Evolutionary conservation across 2,888 invertebrate genomes (phyloP), one percentile per base, ranked within the genome.

Genomic region (Notodonta dromedarius): DNA sequence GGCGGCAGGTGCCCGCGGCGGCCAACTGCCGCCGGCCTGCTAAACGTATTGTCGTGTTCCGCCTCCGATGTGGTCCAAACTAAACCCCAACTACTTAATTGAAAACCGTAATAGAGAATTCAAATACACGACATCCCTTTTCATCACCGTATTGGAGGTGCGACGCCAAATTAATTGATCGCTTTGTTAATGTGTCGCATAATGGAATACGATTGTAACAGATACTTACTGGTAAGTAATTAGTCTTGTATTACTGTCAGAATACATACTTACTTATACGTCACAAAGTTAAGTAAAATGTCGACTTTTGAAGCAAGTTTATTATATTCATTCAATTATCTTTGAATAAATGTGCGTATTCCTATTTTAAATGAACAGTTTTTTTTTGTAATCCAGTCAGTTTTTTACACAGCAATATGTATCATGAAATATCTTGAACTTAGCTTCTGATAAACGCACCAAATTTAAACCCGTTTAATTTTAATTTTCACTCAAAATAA

Each of bases 41-140:
- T 91, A 92, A 93, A 90, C 82, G 91, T 90, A 92, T 92, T 90
- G 89, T 91, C 91, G 86, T 93, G 92, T 93, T 83, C 78, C 85
- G 79, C 83, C 78, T 80, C 86, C 84, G 82, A 82, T 87, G 88
- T 85, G 87, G 87, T 88, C 85, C 71, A 84, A 89, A 89, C 88
- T 87, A 88, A 87, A 84, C 86, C 85, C 85, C 85, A 90, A 91
- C 90, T 89, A 89, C 87, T 92, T 90, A 91, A 92, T 91, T 90
- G 92, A 90, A 89, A 89, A 88, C 88, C 88, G 86, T 90, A 88
- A 89, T 89, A 88, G 84, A 84, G 87, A 83, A 83, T 87, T 84
- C 86, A 81, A 87, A 88, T 88, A 88, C 90, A 89, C 81, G 86
- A 85, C 84, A 87, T 90, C 89, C 90, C 92, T 91, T 90, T 89